These are phyloP conservation scores for Lasioglossum vierecki DNA, from an alignment of 2,888 invertebrate species.

Conservation along the genomic window DNA sequence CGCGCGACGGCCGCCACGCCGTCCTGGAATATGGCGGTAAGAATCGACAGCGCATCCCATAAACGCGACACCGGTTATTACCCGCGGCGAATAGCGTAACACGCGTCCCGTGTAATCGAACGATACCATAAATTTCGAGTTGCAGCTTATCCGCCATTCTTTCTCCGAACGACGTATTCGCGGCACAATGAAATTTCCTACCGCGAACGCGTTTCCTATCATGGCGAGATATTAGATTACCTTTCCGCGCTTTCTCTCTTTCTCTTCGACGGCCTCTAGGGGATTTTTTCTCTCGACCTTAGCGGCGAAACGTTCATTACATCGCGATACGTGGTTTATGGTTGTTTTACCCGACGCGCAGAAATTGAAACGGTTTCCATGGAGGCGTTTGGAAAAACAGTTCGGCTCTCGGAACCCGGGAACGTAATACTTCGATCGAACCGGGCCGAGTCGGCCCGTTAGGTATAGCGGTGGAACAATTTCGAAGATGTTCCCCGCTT, in stretches of 20 bases:
- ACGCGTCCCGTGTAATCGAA: constrained; percentile 67
- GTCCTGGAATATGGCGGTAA: constrained; percentile 19
- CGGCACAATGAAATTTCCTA: constrained; percentile 54
- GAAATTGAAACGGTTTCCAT: constrained; percentile 8
- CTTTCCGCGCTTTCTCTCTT: not conserved
- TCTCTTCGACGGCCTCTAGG: not conserved
- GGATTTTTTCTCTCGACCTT: not conserved
- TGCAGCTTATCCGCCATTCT: constrained; percentile 33
- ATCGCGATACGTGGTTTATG: not conserved
- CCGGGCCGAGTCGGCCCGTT: not conserved
- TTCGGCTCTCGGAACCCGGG: not conserved
- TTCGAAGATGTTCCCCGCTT: not conserved
- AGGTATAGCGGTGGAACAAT: not conserved
- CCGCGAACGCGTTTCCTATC: constrained; percentile 8
- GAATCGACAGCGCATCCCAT: constrained; percentile 41
- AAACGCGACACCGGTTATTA: constrained; percentile 53
- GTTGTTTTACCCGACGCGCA: not conserved
- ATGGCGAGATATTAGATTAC: constrained; percentile 17
- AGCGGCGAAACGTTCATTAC: not conserved
- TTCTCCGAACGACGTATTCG: constrained; percentile 41
- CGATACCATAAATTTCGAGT: constrained; percentile 65
- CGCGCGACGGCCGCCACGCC: constrained; percentile 16
- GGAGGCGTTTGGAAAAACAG: not conserved
- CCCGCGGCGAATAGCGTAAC: constrained; percentile 44
- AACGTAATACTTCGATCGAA: not conserved